phyloP scores from a whole-genome alignment of 2,113 vertebrate genomes.

The Myrmophylax atrothorax region DNA sequence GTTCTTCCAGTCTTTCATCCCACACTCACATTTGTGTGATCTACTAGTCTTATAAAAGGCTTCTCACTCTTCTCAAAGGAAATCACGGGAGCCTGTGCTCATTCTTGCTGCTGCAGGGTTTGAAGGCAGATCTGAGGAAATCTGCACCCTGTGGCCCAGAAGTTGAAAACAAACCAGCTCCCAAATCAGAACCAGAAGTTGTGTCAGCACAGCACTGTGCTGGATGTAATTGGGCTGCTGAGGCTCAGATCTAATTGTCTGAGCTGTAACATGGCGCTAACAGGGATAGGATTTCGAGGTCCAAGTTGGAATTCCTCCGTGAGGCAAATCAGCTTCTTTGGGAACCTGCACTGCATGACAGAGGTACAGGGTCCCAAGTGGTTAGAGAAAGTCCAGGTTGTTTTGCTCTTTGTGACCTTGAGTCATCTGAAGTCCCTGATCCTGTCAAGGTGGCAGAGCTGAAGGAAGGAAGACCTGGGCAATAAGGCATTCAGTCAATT shows the following conservation, averaged over 20 bases:
- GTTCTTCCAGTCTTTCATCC: neutral
- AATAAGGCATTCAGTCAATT: neutral
- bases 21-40: rapidly evolving
- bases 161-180: neutral
- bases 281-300: neutral
- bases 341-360: neutral
- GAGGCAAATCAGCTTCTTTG: neutral
- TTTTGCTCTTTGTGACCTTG: neutral
- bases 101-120: neutral
- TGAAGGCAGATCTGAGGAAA: neutral
- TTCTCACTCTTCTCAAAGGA: neutral
- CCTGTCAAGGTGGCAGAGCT: neutral
- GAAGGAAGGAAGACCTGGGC: neutral
- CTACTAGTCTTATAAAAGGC: neutral
- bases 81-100: neutral
- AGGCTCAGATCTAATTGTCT: neutral
- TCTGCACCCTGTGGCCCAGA: neutral
- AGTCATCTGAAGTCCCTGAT: neutral
- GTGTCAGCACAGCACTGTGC: neutral
- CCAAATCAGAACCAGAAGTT: slow-evolving; percentile 38
- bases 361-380: neutral
- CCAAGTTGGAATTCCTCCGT: neutral
- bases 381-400: neutral
- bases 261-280: neutral
- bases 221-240: neutral